Base-by-base conservation (phyloP, 2,888 invertebrate species). In the Nudaria mundana region DNA sequence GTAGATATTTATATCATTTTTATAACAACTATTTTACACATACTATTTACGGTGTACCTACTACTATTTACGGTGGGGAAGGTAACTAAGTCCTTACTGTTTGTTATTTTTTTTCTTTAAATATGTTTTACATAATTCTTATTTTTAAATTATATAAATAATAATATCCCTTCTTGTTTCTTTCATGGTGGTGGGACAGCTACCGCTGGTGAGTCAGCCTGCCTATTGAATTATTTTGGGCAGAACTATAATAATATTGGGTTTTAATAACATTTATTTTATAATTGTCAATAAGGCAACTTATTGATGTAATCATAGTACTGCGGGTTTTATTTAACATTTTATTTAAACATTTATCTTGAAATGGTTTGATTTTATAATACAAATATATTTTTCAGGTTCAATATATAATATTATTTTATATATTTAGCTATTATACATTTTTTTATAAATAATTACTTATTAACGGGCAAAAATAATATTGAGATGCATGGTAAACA, bases 121-220 rank as follows among this genome's bases (percentile, higher is more conserved):
- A n/a, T n/a, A n/a, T n/a, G n/a, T n/a, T n/a, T n/a, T n/a, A n/a
- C n/a, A n/a, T n/a, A n/a, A n/a, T n/a, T n/a, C n/a, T 7, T 10
- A 32, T 23, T 14, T 7, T 20, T n/a, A 39, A 16, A 23, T 6
- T 23, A 29, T 20, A 20, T 11, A 25, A 30, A 5, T 22, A 30
- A 38, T 56, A 42, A 36, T 48, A 37, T 35, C 38, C 38, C 24
- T 22, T 56, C 52, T 78, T 81, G 60, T 85, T 81, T 86, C 73
- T 86, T 87, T 78, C 87, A 87, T 87, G 87, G 86, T 86, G 87
- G 81, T 77, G 87, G 83, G 62, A 76, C 83, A 86, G 82, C 54
- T 63, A 74, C 80, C 81, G 82, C 54, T 63, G 86, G 86, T 87
- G 80, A 87, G 86, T 88, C 70, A 63, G 79, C 67, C 73, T 70